A percentile compares a stretch with the other conserved stretches of the same genome.
Evolutionary conservation across 2,113 vertebrate genomes (phyloP).

Genomic region (Percopsis transmontana): DNA sequence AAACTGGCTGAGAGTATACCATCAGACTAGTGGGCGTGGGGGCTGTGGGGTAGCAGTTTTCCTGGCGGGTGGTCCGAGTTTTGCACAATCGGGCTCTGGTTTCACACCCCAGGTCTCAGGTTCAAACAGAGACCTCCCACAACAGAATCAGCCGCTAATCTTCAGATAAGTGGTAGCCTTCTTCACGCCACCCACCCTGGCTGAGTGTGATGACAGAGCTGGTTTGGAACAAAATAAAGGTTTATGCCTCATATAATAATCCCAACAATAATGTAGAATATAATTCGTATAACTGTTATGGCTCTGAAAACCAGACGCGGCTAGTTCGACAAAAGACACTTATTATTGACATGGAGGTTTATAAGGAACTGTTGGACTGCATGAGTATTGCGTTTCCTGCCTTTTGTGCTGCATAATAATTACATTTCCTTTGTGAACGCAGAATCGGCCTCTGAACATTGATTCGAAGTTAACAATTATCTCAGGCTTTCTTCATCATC

Average conservation of each 20-base stretch:
- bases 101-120: constrained; percentile 70
- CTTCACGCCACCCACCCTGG: constrained; percentile 31
- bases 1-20: background rate
- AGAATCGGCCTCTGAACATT: too few species aligned
- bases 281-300: too few species aligned
- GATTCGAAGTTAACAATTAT: too few species aligned
- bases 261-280: too few species aligned
- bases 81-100: constrained; percentile 66
- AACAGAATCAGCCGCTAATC: constrained; percentile 58
- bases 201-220: constrained; percentile 44
- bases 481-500: background rate
- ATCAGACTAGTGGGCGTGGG: constrained; percentile 1
- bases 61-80: constrained; percentile 63
- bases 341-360: too few species aligned
- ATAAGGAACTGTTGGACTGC: too few species aligned
- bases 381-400: too few species aligned
- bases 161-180: constrained; percentile 45
- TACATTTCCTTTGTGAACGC: too few species aligned
- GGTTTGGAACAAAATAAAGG: constrained; percentile 28
- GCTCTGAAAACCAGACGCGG: too few species aligned
- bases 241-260: too few species aligned
- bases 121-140: constrained; percentile 69
- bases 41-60: constrained; percentile 26
- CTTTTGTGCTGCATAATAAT: too few species aligned
- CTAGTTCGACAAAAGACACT: too few species aligned